These are phyloP conservation scores for Pangasius djambal DNA, from an alignment of 2,797 vertebrate genomes.

Conservation along the genomic window DNA sequence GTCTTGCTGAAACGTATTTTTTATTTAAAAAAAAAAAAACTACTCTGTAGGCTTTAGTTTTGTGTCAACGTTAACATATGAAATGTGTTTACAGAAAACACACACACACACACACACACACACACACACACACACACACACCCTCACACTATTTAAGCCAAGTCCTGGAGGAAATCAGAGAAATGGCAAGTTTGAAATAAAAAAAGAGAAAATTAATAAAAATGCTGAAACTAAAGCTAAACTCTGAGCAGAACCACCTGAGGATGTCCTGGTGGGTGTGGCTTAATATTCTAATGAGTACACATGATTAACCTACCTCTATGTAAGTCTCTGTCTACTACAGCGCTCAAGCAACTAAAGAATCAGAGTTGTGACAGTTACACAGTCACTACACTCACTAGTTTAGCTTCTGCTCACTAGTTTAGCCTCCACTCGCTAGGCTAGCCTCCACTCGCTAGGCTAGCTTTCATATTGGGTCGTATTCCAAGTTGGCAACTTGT, in stretches of 20 bases:
- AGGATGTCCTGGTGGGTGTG: background rate
- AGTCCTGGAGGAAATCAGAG: background rate
- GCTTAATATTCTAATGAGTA: background rate
- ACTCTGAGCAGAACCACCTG: too few species aligned
- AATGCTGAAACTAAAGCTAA: background rate
- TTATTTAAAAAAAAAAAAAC: background rate
- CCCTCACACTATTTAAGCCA: too few species aligned
- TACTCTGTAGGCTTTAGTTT: background rate
- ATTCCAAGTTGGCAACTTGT: too few species aligned
- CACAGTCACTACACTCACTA: too few species aligned
- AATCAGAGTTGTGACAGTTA: background rate
- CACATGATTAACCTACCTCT: background rate
- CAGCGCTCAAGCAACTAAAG: background rate
- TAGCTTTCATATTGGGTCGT: too few species aligned
- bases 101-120: too few species aligned
- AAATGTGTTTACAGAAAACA: background rate
- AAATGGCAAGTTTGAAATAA: background rate
- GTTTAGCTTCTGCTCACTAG: background rate
- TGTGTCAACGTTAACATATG: background rate
- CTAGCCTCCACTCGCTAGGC: background rate
- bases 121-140: too few species aligned
- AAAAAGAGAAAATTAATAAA: background rate
- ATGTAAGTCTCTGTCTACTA: background rate
- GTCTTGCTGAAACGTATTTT: background rate
- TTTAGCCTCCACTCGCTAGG: background rate